Percentiles rank a stretch among this genome's conserved stretches.
phyloP scores from a whole-genome alignment of 1,140 invertebrate genomes.

The Drosophila rhopaloa region DNA sequence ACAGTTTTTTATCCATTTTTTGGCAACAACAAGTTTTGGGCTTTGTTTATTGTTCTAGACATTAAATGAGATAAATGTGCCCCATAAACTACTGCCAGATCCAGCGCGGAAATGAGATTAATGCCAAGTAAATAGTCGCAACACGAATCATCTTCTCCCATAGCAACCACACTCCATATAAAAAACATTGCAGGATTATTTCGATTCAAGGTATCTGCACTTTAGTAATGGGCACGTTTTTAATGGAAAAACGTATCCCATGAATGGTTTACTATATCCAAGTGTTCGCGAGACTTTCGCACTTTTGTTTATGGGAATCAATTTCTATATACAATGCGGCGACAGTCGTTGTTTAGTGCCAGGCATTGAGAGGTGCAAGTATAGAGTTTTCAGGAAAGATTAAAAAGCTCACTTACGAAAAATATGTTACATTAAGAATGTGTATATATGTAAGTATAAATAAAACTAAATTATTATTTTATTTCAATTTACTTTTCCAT shows the following conservation, averaged over 20 bases:
- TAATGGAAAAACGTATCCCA: conserved; percentile 6
- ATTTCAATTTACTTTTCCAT: too few relatives aligned
- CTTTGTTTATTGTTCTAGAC: conserved; percentile 54
- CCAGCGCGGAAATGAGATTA: conserved; percentile 19
- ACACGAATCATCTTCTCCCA: neutral
- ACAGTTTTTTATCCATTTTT: conserved; percentile 20
- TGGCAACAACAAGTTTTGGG: conserved; percentile 24
- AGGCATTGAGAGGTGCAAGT: conserved; percentile 13
- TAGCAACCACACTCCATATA: too few relatives aligned
- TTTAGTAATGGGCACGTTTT: neutral
- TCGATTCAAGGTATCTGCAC: neutral
- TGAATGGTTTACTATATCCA: conserved; percentile 14
- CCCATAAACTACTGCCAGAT: conserved; percentile 35
- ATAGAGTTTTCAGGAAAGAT: neutral
- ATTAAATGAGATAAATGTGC: conserved; percentile 48
- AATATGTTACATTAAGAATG: neutral
- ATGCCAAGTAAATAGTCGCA: conserved; percentile 37
- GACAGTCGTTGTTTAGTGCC: conserved; percentile 12
- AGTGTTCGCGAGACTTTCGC: conserved; percentile 9
- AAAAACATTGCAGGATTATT: neutral
- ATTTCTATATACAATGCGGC: conserved; percentile 9
- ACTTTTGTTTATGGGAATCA: conserved; percentile 31
- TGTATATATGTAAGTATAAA: too few relatives aligned
- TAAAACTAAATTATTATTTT: too few relatives aligned
- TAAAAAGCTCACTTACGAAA: neutral